These are phyloP conservation scores for Malthinus seriepunctatus DNA, from an alignment of 2,888 invertebrate species.

Conservation along the genomic window DNA sequence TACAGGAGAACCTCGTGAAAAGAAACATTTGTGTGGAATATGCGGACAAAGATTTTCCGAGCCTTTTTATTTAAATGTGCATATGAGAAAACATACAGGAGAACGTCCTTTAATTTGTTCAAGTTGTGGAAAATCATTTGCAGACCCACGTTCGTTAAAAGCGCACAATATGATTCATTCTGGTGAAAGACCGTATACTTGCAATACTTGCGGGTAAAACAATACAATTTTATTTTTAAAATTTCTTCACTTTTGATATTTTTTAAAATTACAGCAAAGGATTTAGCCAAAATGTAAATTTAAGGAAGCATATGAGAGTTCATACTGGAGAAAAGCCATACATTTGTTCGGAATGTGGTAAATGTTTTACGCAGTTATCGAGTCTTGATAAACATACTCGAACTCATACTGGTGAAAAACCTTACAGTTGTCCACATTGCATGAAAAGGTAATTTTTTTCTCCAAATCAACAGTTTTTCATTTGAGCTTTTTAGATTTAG, in stretches of 20 bases:
- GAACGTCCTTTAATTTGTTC: slow-evolving; percentile 44
- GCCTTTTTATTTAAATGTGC: slow-evolving; percentile 45
- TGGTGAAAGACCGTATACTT: slow-evolving; percentile 42
- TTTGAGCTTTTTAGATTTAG: slow-evolving; percentile 34
- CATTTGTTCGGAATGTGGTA: slow-evolving; percentile 42
- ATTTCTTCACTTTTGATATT: background rate
- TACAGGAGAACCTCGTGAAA: slow-evolving; percentile 57
- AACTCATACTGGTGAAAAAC: slow-evolving; percentile 38
- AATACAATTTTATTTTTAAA: slow-evolving; percentile 3
- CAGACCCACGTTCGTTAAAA: slow-evolving; percentile 45
- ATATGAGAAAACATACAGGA: slow-evolving; percentile 45
- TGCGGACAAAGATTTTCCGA: slow-evolving; percentile 53
- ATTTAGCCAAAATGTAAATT: slow-evolving; percentile 43
- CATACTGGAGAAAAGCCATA: slow-evolving; percentile 46
- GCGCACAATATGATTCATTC: slow-evolving; percentile 43
- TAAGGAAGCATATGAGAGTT: slow-evolving; percentile 43
- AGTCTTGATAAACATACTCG: slow-evolving; percentile 42
- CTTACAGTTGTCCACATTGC: slow-evolving; percentile 39
- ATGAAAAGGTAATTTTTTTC: slow-evolving; percentile 34
- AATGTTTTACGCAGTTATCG: slow-evolving; percentile 43
- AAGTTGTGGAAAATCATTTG: slow-evolving; percentile 43
- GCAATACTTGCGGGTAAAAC: slow-evolving; percentile 41
- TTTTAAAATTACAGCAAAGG: slow-evolving; percentile 37
- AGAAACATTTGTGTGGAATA: slow-evolving; percentile 55
- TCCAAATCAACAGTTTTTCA: background rate